phyloP scores from a whole-genome alignment of 2,113 vertebrate species.

The Microtus richardsoni region DNA sequence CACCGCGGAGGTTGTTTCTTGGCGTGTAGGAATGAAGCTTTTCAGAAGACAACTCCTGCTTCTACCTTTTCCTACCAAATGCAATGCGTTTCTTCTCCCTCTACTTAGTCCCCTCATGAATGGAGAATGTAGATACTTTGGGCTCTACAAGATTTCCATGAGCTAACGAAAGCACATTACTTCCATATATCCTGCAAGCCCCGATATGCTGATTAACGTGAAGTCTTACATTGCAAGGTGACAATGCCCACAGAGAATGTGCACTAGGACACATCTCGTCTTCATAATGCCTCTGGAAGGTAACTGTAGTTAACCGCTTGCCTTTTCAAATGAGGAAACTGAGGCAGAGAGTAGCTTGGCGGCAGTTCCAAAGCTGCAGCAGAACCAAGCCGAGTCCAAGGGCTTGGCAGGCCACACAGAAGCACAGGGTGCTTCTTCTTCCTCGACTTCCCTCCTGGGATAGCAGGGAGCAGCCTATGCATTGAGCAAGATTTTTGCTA shows the following conservation, averaged over 20 bases:
- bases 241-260: no score
- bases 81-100: neutral
- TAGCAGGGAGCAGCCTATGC: neutral
- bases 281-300: neutral
- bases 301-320: neutral
- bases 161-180: neutral
- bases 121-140: neutral
- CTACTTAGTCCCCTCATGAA: slow-evolving; percentile 5
- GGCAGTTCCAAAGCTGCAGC: neutral
- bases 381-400: neutral
- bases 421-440: neutral
- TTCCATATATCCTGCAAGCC: neutral
- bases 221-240: neutral
- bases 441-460: neutral
- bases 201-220: neutral
- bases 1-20: neutral
- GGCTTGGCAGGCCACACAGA: no score
- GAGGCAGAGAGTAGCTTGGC: neutral
- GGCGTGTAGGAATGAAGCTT: neutral
- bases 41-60: neutral
- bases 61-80: neutral
- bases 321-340: neutral
- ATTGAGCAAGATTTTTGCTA: neutral
- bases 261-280: neutral
- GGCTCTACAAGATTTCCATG: neutral